Percentiles rank a stretch among this genome's conserved stretches.
phyloP scores from a whole-genome alignment of 2,797 vertebrate species.

The Acanthurus tractus region DNA sequence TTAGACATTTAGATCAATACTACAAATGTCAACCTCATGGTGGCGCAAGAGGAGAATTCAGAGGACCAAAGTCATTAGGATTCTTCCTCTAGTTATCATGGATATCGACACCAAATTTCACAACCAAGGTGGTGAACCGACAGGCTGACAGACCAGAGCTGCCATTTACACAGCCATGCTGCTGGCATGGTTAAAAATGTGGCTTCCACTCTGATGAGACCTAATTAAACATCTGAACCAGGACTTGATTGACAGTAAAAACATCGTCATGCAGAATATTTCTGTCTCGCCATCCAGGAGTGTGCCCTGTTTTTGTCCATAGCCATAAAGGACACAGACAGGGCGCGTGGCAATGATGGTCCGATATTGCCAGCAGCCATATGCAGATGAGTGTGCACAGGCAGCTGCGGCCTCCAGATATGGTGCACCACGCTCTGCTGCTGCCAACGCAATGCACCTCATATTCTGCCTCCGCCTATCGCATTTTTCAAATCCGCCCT shows the following conservation, averaged over 20 bases:
- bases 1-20: background rate
- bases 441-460: constrained; percentile 36
- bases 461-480: constrained; percentile 27
- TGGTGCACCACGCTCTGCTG: constrained; percentile 34
- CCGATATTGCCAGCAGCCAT: constrained; percentile 58
- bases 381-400: constrained; percentile 57
- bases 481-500: constrained; percentile 21
- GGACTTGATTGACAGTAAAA: constrained; percentile 66
- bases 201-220: constrained; percentile 34
- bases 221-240: constrained; percentile 74
- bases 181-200: background rate
- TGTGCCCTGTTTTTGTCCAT: constrained; percentile 10
- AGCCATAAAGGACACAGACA: constrained; percentile 47
- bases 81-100: background rate
- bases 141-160: background rate
- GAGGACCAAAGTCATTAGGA: background rate
- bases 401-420: constrained; percentile 79
- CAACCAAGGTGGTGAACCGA: background rate
- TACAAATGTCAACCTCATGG: background rate
- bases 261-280: constrained; percentile 44
- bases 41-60: no score
- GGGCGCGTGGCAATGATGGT: constrained; percentile 8
- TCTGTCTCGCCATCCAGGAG: constrained; percentile 41
- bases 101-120: background rate
- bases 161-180: background rate